phyloP scores from a whole-genome alignment of 1,140 invertebrate species.

The Acromyrmex charruanus region DNA sequence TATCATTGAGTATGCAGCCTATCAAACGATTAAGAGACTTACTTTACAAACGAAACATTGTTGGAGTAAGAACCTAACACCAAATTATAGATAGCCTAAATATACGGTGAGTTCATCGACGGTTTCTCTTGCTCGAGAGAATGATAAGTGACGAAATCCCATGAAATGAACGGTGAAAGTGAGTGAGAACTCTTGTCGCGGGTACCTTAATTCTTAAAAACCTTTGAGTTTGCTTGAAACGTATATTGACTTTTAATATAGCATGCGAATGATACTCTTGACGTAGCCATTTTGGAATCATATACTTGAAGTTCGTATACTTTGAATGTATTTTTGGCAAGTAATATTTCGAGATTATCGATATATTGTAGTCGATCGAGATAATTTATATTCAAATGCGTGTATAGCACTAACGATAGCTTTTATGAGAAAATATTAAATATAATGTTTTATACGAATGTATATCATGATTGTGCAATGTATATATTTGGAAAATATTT shows the following conservation, averaged over 20 bases:
- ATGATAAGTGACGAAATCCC: neutral
- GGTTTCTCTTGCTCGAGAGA: too few species aligned
- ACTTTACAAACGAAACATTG: neutral
- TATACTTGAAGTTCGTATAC: too few species aligned
- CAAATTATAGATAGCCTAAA: neutral
- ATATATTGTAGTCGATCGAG: neutral
- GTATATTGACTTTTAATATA: too few species aligned
- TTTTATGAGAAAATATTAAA: neutral
- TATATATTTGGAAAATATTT: neutral
- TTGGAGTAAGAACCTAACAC: neutral
- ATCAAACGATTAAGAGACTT: neutral
- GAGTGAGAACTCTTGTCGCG: neutral
- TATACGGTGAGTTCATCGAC: neutral
- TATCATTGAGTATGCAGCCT: neutral
- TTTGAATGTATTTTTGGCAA: neutral
- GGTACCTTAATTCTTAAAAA: neutral
- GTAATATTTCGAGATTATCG: neutral
- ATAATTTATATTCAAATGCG: neutral
- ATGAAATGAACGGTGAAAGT: too few species aligned
- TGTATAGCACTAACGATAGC: too few species aligned
- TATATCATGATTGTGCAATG: neutral
- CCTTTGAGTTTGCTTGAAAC: neutral
- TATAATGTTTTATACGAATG: neutral
- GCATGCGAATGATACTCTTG: neutral
- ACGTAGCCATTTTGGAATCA: conserved; percentile 3